Base-by-base conservation (phyloP, 2,113 vertebrate genomes). In the Jacana jacana region DNA sequence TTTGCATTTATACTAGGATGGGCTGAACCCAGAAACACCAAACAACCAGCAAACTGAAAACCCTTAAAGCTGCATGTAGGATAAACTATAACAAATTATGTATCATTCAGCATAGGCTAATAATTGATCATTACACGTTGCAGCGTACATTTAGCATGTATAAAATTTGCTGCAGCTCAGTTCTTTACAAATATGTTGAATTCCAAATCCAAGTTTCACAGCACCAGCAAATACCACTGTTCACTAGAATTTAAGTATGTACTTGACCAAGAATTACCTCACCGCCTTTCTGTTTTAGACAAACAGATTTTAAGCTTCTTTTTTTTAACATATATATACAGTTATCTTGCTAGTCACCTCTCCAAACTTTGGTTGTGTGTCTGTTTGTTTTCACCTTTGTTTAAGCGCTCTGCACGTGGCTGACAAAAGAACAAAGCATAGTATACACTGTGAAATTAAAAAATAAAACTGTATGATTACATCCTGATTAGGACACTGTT, bases 391-490 rank as follows among this genome's bases (percentile, higher is more conserved):
- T 52, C 3, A 22, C 52, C 15, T 40, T 55, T 4, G 68, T 40
- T 78, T 42, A 35, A 66, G 30, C 12, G 10, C 33, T n/a, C 14
- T 19, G 7, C 6, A 46, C 0, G 0, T 16, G 6, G 39, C 54
- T 39, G 25, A 16, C 76, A 81, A 68, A 11, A 78, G n/a, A 71
- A 83, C 4, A 69, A 81, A 54, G 20, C 5, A 16, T 2, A 70
- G 24, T 17, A 70, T 22, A 23, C 11, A 63, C 2, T 25, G 25
- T 66, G 60, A 91, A 70, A 55, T 17, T 30, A 49, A 9, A 63
- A 49, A 89, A 73, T 22, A 39, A 61, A 71, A 9, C 17, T 6
- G 0, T 31, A 25, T 14, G 4, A n/a, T 57, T 66, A 31, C 8
- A 42, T 42, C 20, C 28, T 60, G 44, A 7, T 64, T 65, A 61